phyloP scores from a whole-genome alignment of 2,113 vertebrate genomes.

The Accipiter virgatus region DNA sequence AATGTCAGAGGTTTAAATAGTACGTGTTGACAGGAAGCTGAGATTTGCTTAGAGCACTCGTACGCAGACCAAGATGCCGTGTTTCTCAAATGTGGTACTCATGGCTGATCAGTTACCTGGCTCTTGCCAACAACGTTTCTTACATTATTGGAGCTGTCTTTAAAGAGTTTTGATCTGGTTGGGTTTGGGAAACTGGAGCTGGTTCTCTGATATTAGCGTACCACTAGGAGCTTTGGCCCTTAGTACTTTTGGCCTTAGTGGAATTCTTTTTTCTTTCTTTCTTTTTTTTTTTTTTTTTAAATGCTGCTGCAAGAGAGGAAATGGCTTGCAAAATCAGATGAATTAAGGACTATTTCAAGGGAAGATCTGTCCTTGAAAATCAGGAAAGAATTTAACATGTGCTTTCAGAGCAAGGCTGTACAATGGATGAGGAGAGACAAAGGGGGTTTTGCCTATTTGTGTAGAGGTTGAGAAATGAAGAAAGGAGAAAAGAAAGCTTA shows the following conservation, averaged over 20 bases:
- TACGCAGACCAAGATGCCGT: background rate
- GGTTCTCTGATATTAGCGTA: background rate
- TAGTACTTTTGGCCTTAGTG: background rate
- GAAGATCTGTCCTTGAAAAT: background rate
- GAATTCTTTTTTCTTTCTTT: background rate
- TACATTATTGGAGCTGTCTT: background rate
- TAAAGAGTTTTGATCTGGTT: background rate
- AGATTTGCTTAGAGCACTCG: background rate
- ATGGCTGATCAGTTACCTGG: background rate
- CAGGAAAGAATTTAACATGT: background rate
- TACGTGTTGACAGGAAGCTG: background rate
- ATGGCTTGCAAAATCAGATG: background rate
- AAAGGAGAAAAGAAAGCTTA: background rate
- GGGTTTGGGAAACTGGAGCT: background rate
- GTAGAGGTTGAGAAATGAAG: background rate
- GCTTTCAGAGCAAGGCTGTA: background rate
- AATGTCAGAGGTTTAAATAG: constrained; percentile 48
- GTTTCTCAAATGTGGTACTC: background rate
- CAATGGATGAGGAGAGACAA: background rate
- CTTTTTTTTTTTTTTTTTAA: background rate
- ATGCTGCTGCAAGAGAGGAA: background rate
- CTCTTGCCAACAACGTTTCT: background rate
- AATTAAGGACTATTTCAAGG: background rate
- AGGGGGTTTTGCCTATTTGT: background rate
- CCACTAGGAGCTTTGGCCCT: background rate